phyloP scores from a whole-genome alignment of 2,888 invertebrate genomes.

The Scaptomyza parva region DNA sequence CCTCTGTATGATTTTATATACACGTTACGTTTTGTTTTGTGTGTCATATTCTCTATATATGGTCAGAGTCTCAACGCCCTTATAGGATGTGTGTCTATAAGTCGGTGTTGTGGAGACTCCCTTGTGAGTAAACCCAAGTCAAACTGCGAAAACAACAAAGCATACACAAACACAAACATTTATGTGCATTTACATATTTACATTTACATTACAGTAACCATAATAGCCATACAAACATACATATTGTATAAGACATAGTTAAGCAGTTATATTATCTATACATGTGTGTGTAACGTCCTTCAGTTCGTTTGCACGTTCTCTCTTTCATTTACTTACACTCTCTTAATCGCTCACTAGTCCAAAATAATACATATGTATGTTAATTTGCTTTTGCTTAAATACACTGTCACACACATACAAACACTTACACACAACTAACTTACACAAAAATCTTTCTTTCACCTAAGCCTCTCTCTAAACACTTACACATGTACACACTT shows the following conservation, averaged over 20 bases:
- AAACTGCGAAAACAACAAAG: conserved; percentile 54
- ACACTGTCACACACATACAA: conserved; percentile 5
- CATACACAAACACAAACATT: conserved; percentile 2
- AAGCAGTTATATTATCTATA: conserved; percentile 27
- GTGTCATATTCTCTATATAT: conserved; percentile 75
- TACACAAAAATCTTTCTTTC: not conserved
- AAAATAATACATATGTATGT: conserved; percentile 21
- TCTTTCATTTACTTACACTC: conserved; percentile 10
- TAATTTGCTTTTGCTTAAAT: conserved; percentile 28
- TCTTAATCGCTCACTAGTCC: conserved; percentile 6
- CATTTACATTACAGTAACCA: conserved; percentile 45
- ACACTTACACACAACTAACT: not conserved
- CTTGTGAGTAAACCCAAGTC: conserved; percentile 82
- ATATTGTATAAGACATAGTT: conserved; percentile 21
- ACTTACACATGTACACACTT: not conserved
- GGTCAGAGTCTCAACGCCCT: conserved; percentile 79
- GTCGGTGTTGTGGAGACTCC: conserved; percentile 84
- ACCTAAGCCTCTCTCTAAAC: conserved; percentile 3
- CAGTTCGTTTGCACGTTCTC: conserved; percentile 14
- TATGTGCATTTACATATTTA: conserved; percentile 15
- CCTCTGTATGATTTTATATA: conserved; percentile 72
- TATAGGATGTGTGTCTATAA: conserved; percentile 79
- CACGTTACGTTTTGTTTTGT: conserved; percentile 76
- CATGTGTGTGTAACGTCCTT: conserved; percentile 43
- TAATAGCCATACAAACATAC: no score